These are phyloP conservation scores for Agrotis segetum DNA, from an alignment of 2,888 invertebrate species.

Conservation along the genomic window DNA sequence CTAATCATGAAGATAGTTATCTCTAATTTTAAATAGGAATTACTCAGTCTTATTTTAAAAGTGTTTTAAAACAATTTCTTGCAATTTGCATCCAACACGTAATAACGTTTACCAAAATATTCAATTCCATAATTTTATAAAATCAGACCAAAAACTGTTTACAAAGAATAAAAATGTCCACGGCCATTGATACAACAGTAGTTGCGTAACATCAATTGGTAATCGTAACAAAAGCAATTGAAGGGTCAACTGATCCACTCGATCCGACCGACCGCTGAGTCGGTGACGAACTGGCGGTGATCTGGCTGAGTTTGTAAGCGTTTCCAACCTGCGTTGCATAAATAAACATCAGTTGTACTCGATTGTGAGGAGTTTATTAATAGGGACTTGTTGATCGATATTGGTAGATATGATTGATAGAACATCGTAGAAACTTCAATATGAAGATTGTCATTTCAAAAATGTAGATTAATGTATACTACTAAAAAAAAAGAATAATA, in stretches of 20 bases:
- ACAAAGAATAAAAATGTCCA: conserved; percentile 36
- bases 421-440: background rate
- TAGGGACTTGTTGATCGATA: too few relatives aligned
- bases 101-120: background rate
- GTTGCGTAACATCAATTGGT: conserved; percentile 58
- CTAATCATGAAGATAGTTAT: too few relatives aligned
- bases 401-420: background rate
- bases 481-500: too few relatives aligned
- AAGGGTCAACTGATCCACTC: conserved; percentile 58
- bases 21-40: too few relatives aligned
- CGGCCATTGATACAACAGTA: conserved; percentile 38
- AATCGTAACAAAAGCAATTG: conserved; percentile 55
- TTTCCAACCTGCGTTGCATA: conserved; percentile 44
- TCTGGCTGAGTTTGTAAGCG: conserved; percentile 39
- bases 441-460: background rate
- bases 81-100: background rate
- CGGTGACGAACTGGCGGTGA: conserved; percentile 25
- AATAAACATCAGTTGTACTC: conserved; percentile 30
- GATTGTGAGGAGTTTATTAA: background rate
- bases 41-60: too few relatives aligned
- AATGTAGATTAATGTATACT: too few relatives aligned
- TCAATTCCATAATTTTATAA: background rate
- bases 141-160: conserved; percentile 6
- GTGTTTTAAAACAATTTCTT: background rate
- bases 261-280: conserved; percentile 13